phyloP scores from a whole-genome alignment of 1,140 invertebrate genomes.

The Hermatobates lingyangjiaoensis region DNA sequence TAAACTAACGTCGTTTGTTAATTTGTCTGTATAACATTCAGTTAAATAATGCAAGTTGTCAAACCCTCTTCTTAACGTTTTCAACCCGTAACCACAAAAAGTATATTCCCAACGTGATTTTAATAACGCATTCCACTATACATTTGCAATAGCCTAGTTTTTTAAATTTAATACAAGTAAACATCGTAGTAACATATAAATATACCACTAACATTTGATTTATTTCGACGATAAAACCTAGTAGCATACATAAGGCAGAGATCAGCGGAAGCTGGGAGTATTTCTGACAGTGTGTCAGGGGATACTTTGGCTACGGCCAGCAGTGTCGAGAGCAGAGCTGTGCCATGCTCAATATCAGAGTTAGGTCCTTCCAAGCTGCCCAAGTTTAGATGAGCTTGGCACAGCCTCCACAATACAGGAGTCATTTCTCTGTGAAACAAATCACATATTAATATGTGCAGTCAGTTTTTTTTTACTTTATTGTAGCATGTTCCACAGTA shows the following conservation, averaged over 20 bases:
- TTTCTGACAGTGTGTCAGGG: not conserved
- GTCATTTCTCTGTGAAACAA: conserved; percentile 22
- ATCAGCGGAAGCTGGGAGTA: not conserved
- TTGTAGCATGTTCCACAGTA: not conserved
- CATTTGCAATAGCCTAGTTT: no score
- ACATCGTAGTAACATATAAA: no score
- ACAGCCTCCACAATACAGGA: conserved; percentile 21
- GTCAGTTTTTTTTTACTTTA: conserved; percentile 7
- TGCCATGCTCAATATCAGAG: conserved; percentile 19
- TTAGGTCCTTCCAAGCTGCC: conserved; percentile 9
- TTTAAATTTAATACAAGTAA: no score
- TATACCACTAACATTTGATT: not conserved
- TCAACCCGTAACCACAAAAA: no score
- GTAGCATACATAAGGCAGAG: conserved; percentile 18
- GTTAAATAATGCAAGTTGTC: no score
- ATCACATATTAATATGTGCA: not conserved
- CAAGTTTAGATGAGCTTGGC: conserved; percentile 17
- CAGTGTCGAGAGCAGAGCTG: conserved; percentile 19
- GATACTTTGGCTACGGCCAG: conserved; percentile 17
- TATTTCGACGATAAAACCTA: conserved; percentile 10
- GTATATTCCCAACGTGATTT: no score
- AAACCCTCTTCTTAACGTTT: no score
- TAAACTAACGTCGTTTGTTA: no score
- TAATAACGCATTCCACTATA: no score
- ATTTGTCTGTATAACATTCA: no score